Evolutionary conservation across 2,888 invertebrate genomes (phyloP).

Genomic region (Crioceris asparagi): DNA sequence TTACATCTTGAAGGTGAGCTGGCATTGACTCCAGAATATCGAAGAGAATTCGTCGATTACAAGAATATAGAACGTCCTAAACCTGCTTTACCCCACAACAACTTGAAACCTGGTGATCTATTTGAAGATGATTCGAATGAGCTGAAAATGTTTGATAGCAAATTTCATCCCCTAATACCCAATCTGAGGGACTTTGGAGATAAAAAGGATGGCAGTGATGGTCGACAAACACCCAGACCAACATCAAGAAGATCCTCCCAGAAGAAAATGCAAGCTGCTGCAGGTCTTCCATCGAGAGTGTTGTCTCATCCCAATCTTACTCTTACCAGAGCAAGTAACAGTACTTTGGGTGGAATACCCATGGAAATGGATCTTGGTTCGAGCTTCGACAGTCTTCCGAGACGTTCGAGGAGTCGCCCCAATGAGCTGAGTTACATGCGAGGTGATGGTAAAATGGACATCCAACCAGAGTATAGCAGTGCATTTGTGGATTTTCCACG

Average conservation of each 20-base stretch:
- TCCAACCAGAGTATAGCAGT: too few species aligned
- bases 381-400: too few species aligned
- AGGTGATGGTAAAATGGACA: too few species aligned
- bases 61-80: conserved; percentile 24
- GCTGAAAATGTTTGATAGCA: conserved; percentile 33
- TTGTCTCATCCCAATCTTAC: not conserved
- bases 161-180: conserved; percentile 31
- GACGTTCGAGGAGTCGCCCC: too few species aligned
- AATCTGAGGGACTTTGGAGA: conserved; percentile 24
- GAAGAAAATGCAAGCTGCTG: not conserved
- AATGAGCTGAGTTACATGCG: too few species aligned
- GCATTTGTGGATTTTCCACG: too few species aligned
- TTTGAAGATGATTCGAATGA: conserved; percentile 36
- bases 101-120: conserved; percentile 37
- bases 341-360: not conserved
- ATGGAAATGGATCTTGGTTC: too few species aligned
- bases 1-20: conserved; percentile 39
- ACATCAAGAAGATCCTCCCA: not conserved
- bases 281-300: not conserved
- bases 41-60: conserved; percentile 30
- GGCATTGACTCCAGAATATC: conserved; percentile 39
- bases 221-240: conserved; percentile 7
- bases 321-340: conserved; percentile 1
- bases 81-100: conserved; percentile 27
- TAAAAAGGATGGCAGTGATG: conserved; percentile 12